A percentile compares a stretch with the other conserved stretches of the same genome.
phyloP scores from a whole-genome alignment of 2,797 vertebrate species.

The Melanogrammus aeglefinus region DNA sequence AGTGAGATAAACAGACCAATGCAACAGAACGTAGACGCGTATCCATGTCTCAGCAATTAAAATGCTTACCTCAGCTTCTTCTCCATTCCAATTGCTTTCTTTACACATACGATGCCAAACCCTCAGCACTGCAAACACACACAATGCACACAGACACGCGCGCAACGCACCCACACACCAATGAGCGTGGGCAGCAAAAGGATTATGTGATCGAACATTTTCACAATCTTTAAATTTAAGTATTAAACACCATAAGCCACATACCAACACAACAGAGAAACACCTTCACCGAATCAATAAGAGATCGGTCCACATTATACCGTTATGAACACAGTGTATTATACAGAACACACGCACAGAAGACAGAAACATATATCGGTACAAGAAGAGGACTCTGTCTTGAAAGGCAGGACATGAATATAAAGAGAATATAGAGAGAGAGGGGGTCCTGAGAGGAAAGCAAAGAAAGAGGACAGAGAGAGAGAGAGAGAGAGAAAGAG shows the following conservation, averaged over 20 bases:
- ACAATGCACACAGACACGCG: slow-evolving; percentile 28
- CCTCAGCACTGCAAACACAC: slow-evolving; percentile 81
- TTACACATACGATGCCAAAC: slow-evolving; percentile 98
- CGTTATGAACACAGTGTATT: neutral
- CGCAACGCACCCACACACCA: slow-evolving; percentile 14
- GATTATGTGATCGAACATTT: neutral
- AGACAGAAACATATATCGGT: neutral
- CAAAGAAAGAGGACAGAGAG: no score
- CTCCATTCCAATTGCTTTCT: slow-evolving; percentile 87
- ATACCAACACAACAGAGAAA: slow-evolving; percentile 8
- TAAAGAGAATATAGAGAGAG: neutral
- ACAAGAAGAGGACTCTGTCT: neutral
- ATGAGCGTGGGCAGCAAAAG: neutral
- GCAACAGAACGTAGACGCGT: neutral
- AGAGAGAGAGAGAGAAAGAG: no score
- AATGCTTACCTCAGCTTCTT: slow-evolving; percentile 89
- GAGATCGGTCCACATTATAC: neutral
- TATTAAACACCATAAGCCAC: neutral
- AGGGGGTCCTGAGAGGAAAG: neutral
- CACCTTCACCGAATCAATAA: neutral
- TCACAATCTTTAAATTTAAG: neutral
- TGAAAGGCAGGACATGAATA: neutral
- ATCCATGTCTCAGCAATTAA: no score
- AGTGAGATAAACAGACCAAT: neutral
- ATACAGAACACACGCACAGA: neutral